Conservation (phyloP, 37 sponge, comb jelly and placozoan species). For the Lycopodina hypogea region DNA sequence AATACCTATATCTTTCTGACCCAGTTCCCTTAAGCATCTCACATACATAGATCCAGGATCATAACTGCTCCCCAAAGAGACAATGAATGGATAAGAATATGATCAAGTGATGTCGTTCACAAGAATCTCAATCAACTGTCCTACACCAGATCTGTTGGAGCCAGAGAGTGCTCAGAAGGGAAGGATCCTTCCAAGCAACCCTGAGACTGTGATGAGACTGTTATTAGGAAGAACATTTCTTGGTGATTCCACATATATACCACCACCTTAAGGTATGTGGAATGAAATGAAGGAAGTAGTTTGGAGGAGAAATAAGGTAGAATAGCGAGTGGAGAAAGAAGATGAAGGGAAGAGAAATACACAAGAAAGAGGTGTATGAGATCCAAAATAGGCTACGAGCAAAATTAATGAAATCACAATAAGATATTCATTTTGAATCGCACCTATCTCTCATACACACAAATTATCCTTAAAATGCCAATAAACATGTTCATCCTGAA, state of each 20-base stretch:
- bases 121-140: not conserved
- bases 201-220: not conserved
- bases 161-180: not conserved
- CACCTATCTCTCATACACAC: too few relatives aligned
- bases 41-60: not conserved
- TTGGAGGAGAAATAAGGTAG: too few relatives aligned
- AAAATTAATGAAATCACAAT: too few relatives aligned
- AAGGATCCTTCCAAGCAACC: not conserved
- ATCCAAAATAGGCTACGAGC: too few relatives aligned
- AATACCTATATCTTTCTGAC: not conserved
- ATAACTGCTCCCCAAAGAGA: not conserved
- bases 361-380: too few relatives aligned
- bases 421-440: too few relatives aligned
- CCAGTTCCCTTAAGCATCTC: not conserved
- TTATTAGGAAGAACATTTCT: not conserved
- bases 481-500: too few relatives aligned
- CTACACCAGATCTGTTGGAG: not conserved
- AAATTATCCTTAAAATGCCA: too few relatives aligned
- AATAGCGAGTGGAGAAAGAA: too few relatives aligned
- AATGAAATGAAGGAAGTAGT: too few relatives aligned
- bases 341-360: too few relatives aligned
- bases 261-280: not conserved
- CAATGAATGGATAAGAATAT: not conserved
- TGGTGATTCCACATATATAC: not conserved
- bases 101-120: not conserved